Percentiles rank a stretch among this genome's conserved stretches.
These are phyloP conservation scores for Anguilla obscura DNA, from an alignment of 2,797 vertebrate genomes.

Conservation along the genomic window DNA sequence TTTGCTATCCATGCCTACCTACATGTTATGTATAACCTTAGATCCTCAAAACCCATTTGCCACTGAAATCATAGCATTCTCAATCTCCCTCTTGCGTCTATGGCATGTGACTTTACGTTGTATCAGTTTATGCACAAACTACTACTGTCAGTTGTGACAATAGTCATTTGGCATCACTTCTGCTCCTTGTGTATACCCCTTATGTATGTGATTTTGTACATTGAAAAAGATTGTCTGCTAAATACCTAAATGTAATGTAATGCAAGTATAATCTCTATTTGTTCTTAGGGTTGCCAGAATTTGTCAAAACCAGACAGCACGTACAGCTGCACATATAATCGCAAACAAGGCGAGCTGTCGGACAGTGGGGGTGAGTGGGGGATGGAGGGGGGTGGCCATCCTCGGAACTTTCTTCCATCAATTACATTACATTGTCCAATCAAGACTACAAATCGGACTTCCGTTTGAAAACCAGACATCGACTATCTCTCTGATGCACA, in stretches of 20 bases:
- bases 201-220: too few relatives aligned
- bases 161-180: neutral
- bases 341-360: too few relatives aligned
- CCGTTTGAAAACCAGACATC: too few relatives aligned
- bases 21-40: neutral
- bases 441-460: too few relatives aligned
- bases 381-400: too few relatives aligned
- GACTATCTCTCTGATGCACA: neutral
- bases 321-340: too few relatives aligned
- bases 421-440: too few relatives aligned
- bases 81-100: neutral
- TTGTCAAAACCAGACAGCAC: too few relatives aligned
- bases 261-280: neutral
- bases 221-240: neutral
- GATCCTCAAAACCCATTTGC: neutral
- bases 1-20: neutral
- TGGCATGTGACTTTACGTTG: neutral
- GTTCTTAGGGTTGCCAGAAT: too few relatives aligned
- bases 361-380: too few relatives aligned
- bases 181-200: neutral
- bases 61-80: neutral
- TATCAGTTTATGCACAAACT: neutral
- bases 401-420: too few relatives aligned
- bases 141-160: neutral
- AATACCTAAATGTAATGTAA: neutral